Evolutionary conservation across 2,888 invertebrate species (phyloP).

Genomic region (Orthosia incerta): DNA sequence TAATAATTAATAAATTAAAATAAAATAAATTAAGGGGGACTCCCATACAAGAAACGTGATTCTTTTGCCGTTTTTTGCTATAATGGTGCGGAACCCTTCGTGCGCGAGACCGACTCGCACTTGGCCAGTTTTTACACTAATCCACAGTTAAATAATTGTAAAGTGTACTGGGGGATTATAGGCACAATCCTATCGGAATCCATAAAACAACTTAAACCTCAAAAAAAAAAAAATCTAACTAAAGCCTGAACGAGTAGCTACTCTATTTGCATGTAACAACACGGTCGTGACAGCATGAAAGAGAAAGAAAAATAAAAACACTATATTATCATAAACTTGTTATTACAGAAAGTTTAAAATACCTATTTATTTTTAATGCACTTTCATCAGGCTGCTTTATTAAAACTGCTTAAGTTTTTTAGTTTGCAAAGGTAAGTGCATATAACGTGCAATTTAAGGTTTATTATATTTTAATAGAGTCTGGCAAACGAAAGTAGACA

Average conservation of each 20-base stretch:
- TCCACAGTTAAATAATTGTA: no score
- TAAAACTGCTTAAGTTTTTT: constrained; percentile 46
- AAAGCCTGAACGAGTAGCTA: constrained; percentile 6
- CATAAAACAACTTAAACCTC: no score
- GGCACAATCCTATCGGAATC: neutral
- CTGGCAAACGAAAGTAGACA: no score
- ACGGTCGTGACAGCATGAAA: neutral
- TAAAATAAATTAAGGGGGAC: no score
- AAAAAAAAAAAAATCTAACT: neutral
- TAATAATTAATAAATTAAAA: no score
- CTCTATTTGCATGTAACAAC: constrained; percentile 42
- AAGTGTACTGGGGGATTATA: no score
- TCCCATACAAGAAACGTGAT: no score
- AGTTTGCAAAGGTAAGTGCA: constrained; percentile 11
- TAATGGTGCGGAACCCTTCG: no score
- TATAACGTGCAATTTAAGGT: neutral
- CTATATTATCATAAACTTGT: constrained; percentile 51
- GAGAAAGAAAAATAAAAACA: constrained; percentile 22
- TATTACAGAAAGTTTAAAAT: constrained; percentile 35
- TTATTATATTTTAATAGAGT: no score
- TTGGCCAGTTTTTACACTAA: no score
- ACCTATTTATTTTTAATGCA: constrained; percentile 57
- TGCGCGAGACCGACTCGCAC: no score
- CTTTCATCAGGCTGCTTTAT: constrained; percentile 41
- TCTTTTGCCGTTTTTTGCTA: no score